These are phyloP conservation scores for Darevskia nairensis DNA, from an alignment of 2,797 vertebrate genomes.

Conservation along the genomic window DNA sequence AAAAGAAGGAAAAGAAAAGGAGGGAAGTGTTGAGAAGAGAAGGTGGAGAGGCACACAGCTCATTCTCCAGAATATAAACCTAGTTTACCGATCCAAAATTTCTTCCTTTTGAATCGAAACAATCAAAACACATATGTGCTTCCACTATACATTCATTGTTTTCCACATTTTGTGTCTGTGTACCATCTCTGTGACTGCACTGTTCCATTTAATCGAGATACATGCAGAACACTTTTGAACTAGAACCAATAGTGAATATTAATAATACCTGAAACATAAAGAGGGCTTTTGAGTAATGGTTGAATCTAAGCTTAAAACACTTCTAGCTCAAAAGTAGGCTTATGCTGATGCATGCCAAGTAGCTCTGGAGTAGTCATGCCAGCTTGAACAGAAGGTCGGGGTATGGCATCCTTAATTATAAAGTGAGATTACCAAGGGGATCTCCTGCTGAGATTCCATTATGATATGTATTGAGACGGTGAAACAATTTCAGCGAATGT, in stretches of 20 bases:
- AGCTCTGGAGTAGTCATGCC: slow-evolving; percentile 16
- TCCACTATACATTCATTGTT: background rate
- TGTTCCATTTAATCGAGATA: background rate
- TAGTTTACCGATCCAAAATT: background rate
- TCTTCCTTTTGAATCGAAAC: background rate
- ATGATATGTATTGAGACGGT: slow-evolving; percentile 53
- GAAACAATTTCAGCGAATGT: slow-evolving; percentile 44
- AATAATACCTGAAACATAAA: background rate
- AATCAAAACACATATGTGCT: background rate
- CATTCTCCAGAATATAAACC: background rate
- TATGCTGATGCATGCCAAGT: slow-evolving; percentile 25
- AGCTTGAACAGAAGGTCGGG: slow-evolving; percentile 46
- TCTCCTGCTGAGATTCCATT: slow-evolving; percentile 51
- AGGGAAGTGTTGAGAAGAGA: background rate
- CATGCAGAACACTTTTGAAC: background rate
- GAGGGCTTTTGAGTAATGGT: slow-evolving; percentile 29
- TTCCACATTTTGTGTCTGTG: background rate
- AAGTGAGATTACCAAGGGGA: slow-evolving; percentile 40
- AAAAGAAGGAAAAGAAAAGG: background rate
- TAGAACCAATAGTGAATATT: slow-evolving; percentile 16
- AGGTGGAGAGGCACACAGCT: background rate
- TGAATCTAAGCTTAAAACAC: slow-evolving; percentile 3
- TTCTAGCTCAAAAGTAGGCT: slow-evolving; percentile 19
- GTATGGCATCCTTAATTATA: slow-evolving; percentile 50
- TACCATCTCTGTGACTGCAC: background rate